Base-by-base conservation (phyloP, 2,888 invertebrate genomes). In the Scaptomyza cyrtandrae region DNA sequence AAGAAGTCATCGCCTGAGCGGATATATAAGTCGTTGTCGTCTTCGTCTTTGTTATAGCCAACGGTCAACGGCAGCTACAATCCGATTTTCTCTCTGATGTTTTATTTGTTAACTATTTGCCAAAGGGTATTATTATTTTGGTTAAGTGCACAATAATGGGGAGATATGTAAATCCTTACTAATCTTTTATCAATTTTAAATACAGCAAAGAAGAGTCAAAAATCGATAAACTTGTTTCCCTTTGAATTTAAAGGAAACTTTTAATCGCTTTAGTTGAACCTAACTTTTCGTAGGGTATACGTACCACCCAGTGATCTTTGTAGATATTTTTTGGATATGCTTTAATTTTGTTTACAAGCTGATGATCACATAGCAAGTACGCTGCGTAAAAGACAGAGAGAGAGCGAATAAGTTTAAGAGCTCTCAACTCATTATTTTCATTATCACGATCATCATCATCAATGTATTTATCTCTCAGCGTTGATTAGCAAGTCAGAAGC, bases 401-500 rank as follows among this genome's bases (percentile, higher is more conserved):
- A 48, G 7, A 16, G 69, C 29, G 14, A 39, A 54, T 53, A 29
- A 6, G 11, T 13, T 19, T 16, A 14, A 16, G 5, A 27, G 44
- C 55, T 54, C 66, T 77, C 52, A 24, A 9, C 14, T 39, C 14
- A 24, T 14, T n/a, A 37, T 6, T n/a, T 48, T n/a, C n/a, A n/a
- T n/a, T n/a, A n/a, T n/a, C n/a, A n/a, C n/a, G n/a, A n/a, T n/a
- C n/a, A n/a, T n/a, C n/a, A n/a, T n/a, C n/a, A n/a, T n/a, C n/a
- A n/a, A n/a, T 35, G 33, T 10, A 41, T 10, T 41, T 13, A 44
- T 19, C 37, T 24, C 37, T 24, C 19, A 19, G 66, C 35, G 61
- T 58, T 79, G 75, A 75, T 79, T 79, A 70, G 58, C 62, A 52
- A 45, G 41, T 33, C 55, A 58, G 37, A 44, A 37, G 45, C 24